Evolutionary conservation across 64 coral and sea anemone genomes (phyloP), one percentile per base, ranked within the genome.

Genomic region (Pocillopora damicornis): DNA sequence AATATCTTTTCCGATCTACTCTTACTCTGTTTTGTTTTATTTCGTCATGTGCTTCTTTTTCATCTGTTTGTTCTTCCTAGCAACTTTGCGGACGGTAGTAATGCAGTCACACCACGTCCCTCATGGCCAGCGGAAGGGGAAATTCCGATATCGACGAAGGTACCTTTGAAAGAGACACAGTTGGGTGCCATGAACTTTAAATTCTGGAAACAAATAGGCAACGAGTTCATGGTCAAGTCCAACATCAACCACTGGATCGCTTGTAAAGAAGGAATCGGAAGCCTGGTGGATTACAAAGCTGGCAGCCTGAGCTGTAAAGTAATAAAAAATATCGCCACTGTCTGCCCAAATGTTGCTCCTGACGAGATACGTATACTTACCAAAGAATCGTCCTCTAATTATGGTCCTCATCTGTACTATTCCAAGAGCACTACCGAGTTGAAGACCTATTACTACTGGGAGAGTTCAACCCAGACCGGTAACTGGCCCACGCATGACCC

Each of bases 401-500:
- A 36, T n/a, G 86, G 86, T 20, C 86, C 86, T 20, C 36, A 87
- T 87, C 60, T 87, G 15, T 84, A 72, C 36, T 57, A 84, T 22
- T 60, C 51, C 4, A 75, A 76, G 58, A 58, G 63, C 69, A 9
- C 64, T 2, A 84, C 63, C 35, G 68, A 13, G 72, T 42, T 87
- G 86, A 87, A 35, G 69, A 87, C 58, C 58, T 84, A 84, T 7
- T 84, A 84, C 63, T 84, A 84, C 18, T 84, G 81, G 81, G 81
- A 84, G 37, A 84, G 81, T 22, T 84, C 81, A 4, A 84, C 81
- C 22, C 61, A 82, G 30, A 60, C 83, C 34, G 13, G 0, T 17
- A 75, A 92, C 85, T 92, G 90, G 90, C 90, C 90, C n/a, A 82
- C 84, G 13, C 90, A 92, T 60, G 85, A 92, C 67, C 90, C 85